A percentile compares a stretch with the other conserved stretches of the same genome.
phyloP scores from a whole-genome alignment of 2,113 vertebrate species.

The Toxostoma redivivum region DNA sequence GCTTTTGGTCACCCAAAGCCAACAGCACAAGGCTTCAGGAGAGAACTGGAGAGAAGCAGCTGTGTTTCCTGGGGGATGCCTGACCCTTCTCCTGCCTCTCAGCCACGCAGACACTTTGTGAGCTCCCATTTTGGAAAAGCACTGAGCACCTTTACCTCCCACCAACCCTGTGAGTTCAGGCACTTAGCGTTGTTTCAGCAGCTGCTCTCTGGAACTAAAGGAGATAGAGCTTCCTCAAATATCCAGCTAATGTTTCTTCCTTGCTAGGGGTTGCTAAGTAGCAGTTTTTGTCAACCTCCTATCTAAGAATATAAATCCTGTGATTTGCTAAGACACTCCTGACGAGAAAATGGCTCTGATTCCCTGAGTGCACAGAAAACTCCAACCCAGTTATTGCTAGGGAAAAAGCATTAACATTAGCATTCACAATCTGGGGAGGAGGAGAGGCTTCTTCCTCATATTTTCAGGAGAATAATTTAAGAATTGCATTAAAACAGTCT shows the following conservation, averaged over 20 bases:
- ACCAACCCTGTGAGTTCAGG: neutral
- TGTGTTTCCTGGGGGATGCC: neutral
- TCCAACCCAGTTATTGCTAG: conserved; percentile 9
- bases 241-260: conserved; percentile 55
- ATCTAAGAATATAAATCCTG: conserved; percentile 60
- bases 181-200: neutral
- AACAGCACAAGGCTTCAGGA: neutral
- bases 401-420: conserved; percentile 30
- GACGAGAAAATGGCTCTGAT: conserved; percentile 43
- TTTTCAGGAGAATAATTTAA: conserved; percentile 51
- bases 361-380: neutral
- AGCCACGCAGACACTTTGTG: neutral
- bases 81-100: neutral
- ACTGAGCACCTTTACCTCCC: neutral
- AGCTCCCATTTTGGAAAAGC: neutral
- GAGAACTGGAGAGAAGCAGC: neutral
- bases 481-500: conserved; percentile 66
- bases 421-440: conserved; percentile 26
- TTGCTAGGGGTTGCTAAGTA: conserved; percentile 66
- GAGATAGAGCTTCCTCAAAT: conserved; percentile 40
- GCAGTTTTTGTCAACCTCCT: conserved; percentile 57
- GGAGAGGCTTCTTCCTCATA: conserved; percentile 38
- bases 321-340: conserved; percentile 49
- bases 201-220: neutral
- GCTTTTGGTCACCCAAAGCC: neutral